A percentile compares a stretch with the other conserved stretches of the same genome.
Evolutionary conservation across 2,113 vertebrate genomes (phyloP).

Genomic region (Capreolus pygargus): DNA sequence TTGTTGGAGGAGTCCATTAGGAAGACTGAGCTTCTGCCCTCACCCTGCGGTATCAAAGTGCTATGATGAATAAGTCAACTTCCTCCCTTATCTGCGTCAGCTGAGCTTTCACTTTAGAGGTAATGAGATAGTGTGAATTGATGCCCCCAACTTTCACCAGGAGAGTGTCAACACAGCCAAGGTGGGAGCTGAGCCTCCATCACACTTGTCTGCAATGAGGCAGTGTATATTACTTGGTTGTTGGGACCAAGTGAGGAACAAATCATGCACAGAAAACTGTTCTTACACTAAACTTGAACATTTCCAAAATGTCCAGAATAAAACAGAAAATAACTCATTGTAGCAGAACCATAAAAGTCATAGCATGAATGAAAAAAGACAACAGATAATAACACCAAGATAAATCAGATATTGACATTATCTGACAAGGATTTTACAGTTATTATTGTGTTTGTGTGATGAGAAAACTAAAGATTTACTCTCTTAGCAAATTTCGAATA

Average conservation of each 20-base stretch:
- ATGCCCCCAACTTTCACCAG: neutral
- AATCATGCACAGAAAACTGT: neutral
- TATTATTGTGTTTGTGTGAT: neutral
- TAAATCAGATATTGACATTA: slow-evolving; percentile 40
- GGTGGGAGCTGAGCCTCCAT: neutral
- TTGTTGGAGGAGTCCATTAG: neutral
- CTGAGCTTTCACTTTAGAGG: neutral
- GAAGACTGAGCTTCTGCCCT: neutral
- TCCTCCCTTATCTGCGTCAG: neutral
- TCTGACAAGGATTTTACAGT: neutral
- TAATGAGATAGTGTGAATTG: neutral
- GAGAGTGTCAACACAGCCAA: neutral
- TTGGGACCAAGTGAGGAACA: neutral
- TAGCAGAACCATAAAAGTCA: neutral
- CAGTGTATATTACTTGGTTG: neutral
- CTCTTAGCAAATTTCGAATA: neutral
- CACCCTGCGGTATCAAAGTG: neutral
- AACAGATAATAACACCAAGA: slow-evolving; percentile 27
- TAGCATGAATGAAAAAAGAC: neutral
- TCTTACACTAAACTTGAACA: neutral
- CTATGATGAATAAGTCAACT: neutral
- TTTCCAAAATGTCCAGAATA: neutral
- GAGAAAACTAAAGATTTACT: neutral
- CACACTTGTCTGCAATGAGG: neutral
- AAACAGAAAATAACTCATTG: slow-evolving; percentile 17